A percentile compares a stretch with the other conserved stretches of the same genome.
Conservation (phyloP, 2,113 vertebrate species). For the Pimephales promelas region DNA sequence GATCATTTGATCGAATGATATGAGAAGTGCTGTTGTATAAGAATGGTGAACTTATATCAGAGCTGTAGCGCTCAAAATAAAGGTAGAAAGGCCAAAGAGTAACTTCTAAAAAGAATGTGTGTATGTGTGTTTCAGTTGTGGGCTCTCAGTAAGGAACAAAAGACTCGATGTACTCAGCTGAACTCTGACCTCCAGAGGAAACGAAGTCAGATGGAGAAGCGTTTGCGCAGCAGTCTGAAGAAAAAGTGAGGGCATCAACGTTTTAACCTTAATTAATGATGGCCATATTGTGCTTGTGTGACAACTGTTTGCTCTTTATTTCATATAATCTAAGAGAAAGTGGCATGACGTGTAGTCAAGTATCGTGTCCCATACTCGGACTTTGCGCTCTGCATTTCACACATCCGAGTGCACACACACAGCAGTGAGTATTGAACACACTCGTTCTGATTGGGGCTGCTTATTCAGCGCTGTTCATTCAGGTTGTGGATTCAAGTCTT, state of each 20-base stretch:
- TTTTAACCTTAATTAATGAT: neutral
- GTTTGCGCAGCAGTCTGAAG: conserved; percentile 71
- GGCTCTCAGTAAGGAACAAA: conserved; percentile 79
- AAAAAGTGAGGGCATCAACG: conserved; percentile 65
- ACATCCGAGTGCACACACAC: too few relatives aligned
- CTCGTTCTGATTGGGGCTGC: too few relatives aligned
- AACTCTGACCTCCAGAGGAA: conserved; percentile 72
- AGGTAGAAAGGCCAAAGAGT: neutral
- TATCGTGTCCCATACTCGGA: too few relatives aligned
- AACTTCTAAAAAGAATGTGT: neutral
- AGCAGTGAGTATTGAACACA: too few relatives aligned
- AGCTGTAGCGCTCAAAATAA: neutral
- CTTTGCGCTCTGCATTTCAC: too few relatives aligned
- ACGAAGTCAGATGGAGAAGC: conserved; percentile 72
- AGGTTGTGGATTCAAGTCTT: too few relatives aligned
- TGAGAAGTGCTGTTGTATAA: neutral
- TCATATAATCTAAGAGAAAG: neutral
- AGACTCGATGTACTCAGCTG: conserved; percentile 66
- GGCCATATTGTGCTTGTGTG: neutral
- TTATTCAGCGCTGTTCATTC: too few relatives aligned
- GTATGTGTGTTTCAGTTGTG: conserved; percentile 68
- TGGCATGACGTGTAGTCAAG: too few relatives aligned
- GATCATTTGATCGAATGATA: neutral
- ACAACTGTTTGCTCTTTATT: neutral
- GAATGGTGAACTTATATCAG: neutral